Conservation (phyloP, 2,888 invertebrate species). For the Hanleya hanleyi region DNA sequence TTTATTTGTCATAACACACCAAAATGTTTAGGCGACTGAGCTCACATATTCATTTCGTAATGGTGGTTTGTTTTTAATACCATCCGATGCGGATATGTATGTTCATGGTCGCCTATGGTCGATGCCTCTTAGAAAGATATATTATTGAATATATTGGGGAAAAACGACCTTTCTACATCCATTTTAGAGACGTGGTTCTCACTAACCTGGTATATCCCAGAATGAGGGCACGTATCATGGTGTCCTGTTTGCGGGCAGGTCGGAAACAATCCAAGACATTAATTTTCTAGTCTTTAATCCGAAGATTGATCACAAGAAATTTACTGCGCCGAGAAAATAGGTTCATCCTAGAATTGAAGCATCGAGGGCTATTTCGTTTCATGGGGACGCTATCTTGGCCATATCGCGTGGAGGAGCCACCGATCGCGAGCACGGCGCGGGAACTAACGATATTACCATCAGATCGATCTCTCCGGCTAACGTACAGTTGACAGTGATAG, state of each 20-base stretch:
- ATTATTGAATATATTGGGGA: too few relatives aligned
- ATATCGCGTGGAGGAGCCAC: not conserved
- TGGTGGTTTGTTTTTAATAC: too few relatives aligned
- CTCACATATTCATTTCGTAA: too few relatives aligned
- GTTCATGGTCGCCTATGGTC: too few relatives aligned
- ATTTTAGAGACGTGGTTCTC: too few relatives aligned
- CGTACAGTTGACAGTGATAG: slow-evolving; percentile 9
- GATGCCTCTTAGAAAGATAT: too few relatives aligned
- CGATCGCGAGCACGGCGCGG: not conserved
- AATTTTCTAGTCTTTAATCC: slow-evolving; percentile 10
- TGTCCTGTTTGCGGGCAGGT: not conserved
- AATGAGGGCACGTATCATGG: slow-evolving; percentile 1
- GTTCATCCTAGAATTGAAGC: not conserved
- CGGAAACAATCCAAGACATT: not conserved
- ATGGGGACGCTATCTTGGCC: not conserved
- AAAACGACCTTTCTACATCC: too few relatives aligned
- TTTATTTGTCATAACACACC: too few relatives aligned
- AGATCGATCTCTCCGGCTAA: not conserved
- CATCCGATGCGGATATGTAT: too few relatives aligned
- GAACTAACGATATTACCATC: not conserved
- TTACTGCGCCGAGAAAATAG: slow-evolving; percentile 7
- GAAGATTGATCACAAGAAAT: slow-evolving; percentile 2
- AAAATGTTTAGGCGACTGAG: too few relatives aligned
- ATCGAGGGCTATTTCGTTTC: slow-evolving; percentile 6
- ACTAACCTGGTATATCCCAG: too few relatives aligned